These are phyloP conservation scores for Encarsia formosa DNA, from an alignment of 2,888 invertebrate species.

Conservation along the genomic window DNA sequence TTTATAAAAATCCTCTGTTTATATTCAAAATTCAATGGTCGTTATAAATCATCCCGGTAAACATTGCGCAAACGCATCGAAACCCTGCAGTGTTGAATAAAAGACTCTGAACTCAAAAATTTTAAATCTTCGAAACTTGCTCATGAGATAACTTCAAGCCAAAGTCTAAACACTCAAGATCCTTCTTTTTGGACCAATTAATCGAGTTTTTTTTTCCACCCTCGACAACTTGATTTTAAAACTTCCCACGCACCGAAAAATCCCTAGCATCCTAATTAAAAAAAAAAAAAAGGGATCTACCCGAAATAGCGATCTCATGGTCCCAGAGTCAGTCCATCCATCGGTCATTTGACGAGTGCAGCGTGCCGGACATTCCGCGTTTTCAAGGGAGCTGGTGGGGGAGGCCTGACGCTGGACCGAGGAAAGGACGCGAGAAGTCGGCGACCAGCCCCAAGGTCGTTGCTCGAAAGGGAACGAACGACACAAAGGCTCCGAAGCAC, in stretches of 20 bases:
- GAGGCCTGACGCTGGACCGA: neutral
- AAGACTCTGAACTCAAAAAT: too few relatives aligned
- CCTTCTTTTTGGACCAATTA: neutral
- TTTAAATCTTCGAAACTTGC: too few relatives aligned
- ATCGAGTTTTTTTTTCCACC: neutral
- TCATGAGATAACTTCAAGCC: too few relatives aligned
- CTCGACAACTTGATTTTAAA: neutral
- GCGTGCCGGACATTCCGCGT: slow-evolving; percentile 48
- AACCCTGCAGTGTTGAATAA: too few relatives aligned
- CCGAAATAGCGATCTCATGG: neutral
- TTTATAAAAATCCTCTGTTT: too few relatives aligned
- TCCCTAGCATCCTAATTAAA: too few relatives aligned
- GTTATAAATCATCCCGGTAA: too few relatives aligned
- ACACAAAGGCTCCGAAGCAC: neutral
- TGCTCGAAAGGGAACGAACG: slow-evolving; percentile 17
- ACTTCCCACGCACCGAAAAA: neutral
- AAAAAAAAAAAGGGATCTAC: neutral
- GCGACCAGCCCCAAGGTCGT: slow-evolving; percentile 26
- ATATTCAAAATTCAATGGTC: too few relatives aligned
- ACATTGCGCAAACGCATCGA: too few relatives aligned
- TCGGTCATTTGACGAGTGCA: slow-evolving; percentile 46
- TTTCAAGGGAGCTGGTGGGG: slow-evolving; percentile 21
- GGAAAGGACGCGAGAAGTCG: slow-evolving; percentile 15
- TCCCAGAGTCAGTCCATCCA: neutral
- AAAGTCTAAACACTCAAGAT: too few relatives aligned